These are phyloP conservation scores for Gortyna flavago DNA, from an alignment of 2,888 invertebrate genomes.

Conservation along the genomic window DNA sequence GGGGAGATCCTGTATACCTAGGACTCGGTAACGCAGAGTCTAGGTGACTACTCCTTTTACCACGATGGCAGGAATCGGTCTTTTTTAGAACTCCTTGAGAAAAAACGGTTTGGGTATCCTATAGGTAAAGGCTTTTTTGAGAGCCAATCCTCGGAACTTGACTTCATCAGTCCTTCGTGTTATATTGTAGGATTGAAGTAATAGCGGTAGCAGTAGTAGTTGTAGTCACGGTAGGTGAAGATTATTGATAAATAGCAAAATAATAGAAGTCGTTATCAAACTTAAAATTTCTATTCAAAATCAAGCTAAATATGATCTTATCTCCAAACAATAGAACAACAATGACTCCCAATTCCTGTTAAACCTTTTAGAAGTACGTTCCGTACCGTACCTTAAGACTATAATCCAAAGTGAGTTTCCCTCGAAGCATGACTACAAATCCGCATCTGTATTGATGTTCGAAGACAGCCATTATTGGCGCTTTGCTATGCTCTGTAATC, in stretches of 20 bases:
- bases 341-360: slow-evolving; percentile 25
- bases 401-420: slow-evolving; percentile 56
- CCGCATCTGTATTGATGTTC: slow-evolving; percentile 61
- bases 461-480: slow-evolving; percentile 66
- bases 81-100: neutral
- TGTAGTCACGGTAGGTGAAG: no score
- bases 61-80: neutral
- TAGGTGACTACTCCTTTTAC: neutral
- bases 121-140: neutral
- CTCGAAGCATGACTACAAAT: slow-evolving; percentile 55
- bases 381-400: slow-evolving; percentile 55
- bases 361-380: slow-evolving; percentile 35
- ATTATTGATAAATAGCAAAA: neutral
- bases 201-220: no score
- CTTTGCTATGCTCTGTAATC: slow-evolving; percentile 64
- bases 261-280: slow-evolving; percentile 2
- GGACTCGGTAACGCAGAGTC: neutral
- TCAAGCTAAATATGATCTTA: slow-evolving; percentile 9
- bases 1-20: neutral
- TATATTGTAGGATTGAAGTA: neutral
- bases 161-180: neutral
- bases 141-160: neutral
- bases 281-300: slow-evolving; percentile 3
- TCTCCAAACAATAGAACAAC: slow-evolving; percentile 29
- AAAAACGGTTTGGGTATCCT: neutral